Evolutionary conservation across 2,797 vertebrate genomes (phyloP).

Genomic region (Allobates femoralis): DNA sequence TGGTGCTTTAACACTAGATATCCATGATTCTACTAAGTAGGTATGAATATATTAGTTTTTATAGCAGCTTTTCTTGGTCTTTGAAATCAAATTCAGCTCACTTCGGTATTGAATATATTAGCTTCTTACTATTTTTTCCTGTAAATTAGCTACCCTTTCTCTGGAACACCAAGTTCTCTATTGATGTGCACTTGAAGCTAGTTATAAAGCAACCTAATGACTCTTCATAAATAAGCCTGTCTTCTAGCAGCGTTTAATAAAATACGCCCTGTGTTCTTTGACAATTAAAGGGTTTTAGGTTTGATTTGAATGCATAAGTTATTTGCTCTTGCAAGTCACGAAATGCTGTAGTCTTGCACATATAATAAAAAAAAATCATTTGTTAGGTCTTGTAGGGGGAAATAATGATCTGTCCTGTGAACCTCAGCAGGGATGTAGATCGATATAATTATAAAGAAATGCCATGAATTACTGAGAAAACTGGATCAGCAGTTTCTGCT

Average conservation of each 20-base stretch:
- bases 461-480: conserved; percentile 54
- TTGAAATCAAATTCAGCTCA: background rate
- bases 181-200: conserved; percentile 34
- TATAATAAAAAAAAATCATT: conserved; percentile 52
- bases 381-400: conserved; percentile 55
- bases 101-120: background rate
- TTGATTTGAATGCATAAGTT: conserved; percentile 40
- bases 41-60: background rate
- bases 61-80: background rate
- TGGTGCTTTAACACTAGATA: too few relatives aligned
- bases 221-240: conserved; percentile 47
- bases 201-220: conserved; percentile 49
- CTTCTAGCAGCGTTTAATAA: conserved; percentile 34
- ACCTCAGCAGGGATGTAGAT: conserved; percentile 60
- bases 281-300: conserved; percentile 39
- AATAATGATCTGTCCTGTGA: conserved; percentile 63
- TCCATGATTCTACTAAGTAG: background rate
- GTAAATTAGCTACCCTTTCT: conserved; percentile 36
- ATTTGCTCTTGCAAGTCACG: conserved; percentile 35
- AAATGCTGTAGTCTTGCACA: conserved; percentile 43
- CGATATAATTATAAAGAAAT: conserved; percentile 60
- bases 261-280: conserved; percentile 19
- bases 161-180: conserved; percentile 42
- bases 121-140: background rate
- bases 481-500: conserved; percentile 53